A percentile compares a stretch with the other conserved stretches of the same genome.
Conservation (phyloP, 2,113 vertebrate species). For the Chaetorhynchus papuensis region DNA sequence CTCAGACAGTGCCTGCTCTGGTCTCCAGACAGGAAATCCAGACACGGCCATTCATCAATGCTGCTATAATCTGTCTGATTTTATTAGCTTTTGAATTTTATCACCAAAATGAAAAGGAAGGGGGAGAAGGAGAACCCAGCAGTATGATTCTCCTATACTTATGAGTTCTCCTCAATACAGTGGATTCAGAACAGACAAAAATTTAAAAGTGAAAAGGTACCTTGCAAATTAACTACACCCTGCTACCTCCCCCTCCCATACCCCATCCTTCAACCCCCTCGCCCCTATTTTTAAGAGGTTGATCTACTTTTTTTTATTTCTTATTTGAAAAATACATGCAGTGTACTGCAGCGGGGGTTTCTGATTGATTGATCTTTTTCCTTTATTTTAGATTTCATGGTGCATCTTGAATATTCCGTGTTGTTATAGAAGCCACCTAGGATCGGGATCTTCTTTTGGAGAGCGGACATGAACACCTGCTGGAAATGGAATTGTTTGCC, state of each 20-base stretch:
- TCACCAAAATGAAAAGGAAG: constrained; percentile 52
- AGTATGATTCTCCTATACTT: not conserved
- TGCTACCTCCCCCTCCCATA: not conserved
- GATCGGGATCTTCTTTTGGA: not conserved
- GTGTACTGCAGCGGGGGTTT: not conserved
- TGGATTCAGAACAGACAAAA: not conserved
- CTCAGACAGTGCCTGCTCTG: constrained; percentile 59
- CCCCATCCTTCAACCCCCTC: rapidly evolving
- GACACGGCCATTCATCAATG: constrained; percentile 74
- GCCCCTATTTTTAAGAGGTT: not conserved
- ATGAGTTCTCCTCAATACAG: not conserved
- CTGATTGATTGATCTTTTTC: not conserved
- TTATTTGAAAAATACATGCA: not conserved
- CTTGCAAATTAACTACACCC: not conserved
- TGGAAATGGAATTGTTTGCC: not conserved
- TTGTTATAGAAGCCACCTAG: not conserved
- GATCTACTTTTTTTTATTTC: not conserved
- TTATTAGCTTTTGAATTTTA: constrained; percentile 78
- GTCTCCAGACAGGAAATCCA: constrained; percentile 76
- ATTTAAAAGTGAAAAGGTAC: not conserved
- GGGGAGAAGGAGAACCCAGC: not conserved
- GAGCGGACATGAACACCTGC: not conserved
- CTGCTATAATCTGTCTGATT: constrained; percentile 72
- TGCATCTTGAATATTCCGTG: not conserved
- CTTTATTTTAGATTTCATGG: not conserved